These are phyloP conservation scores for Lepidurus apus DNA, from an alignment of 1,140 invertebrate species.

Conservation along the genomic window DNA sequence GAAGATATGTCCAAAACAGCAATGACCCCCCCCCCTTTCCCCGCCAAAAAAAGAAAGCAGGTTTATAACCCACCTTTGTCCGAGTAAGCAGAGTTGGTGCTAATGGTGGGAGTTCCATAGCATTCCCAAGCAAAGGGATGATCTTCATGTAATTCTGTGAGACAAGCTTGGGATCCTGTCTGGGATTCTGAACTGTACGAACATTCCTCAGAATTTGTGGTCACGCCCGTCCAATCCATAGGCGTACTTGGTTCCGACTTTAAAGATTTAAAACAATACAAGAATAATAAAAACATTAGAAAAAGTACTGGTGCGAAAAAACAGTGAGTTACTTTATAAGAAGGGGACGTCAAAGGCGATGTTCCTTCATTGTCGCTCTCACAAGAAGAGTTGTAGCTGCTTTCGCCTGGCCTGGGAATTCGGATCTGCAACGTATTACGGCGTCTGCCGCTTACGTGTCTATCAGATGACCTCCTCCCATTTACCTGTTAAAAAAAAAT, in stretches of 20 bases:
- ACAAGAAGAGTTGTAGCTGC: conserved; percentile 42
- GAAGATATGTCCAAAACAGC: conserved; percentile 33
- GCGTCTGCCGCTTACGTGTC: background rate
- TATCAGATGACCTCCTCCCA: background rate
- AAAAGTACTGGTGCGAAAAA: background rate
- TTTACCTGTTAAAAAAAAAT: background rate
- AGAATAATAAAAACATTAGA: background rate
- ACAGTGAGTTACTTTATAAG: conserved; percentile 37
- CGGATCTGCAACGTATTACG: background rate
- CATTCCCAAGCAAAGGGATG: conserved; percentile 65
- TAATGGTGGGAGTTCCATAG: conserved; percentile 51
- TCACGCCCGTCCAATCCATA: conserved; percentile 74
- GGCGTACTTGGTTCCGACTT: conserved; percentile 31
- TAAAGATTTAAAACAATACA: background rate
- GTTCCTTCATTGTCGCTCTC: conserved; percentile 40
- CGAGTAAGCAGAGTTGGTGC: conserved; percentile 23
- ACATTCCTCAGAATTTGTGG: conserved; percentile 78
- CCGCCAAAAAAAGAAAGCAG: conserved; percentile 35
- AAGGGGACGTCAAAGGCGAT: conserved; percentile 33
- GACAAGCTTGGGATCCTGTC: conserved; percentile 39
- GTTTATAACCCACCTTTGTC: conserved; percentile 35
- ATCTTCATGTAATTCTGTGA: conserved; percentile 57
- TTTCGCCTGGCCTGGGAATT: conserved; percentile 41
- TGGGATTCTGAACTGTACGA: conserved; percentile 56
- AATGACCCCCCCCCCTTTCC: conserved; percentile 31